Base-by-base conservation (phyloP, 1,140 invertebrate genomes). In the Trichonephila clavata region DNA sequence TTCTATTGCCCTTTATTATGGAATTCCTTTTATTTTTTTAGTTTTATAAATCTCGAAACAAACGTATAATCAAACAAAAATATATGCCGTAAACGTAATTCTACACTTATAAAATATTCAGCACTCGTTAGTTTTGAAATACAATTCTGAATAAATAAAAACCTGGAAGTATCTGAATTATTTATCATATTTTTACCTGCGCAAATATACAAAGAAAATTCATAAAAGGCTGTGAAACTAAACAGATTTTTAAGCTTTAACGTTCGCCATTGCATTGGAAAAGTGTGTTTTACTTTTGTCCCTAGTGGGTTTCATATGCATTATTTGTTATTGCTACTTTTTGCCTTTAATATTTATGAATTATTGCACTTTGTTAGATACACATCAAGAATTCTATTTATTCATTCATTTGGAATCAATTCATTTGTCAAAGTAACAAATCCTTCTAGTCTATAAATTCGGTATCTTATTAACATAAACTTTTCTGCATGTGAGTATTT, bases 81-180 rank as follows among this genome's bases (percentile, higher is more conserved):
- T 50, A 39, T 39, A 13, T 13, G 50, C 10, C 10, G 50, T 10
- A 50, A 50, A 39, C 16, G 32, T 81, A 21, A 81, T 81, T 81
- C 77, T 43, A 39, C 39, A 81, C 10, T 10, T 32, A 18, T 81
- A 43, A 50, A 81, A 81, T 81, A 81, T 81, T 20, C 32, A 81
- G 18, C 6, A 81, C 77, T 81, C 77, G 77, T 81, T 81, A 81
- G 32, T 81, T 81, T 81, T 50, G 77, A 81, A 81, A 39, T 43
- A 20, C 14, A 32, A 14, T 81, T 81, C 16, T 18, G 32, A 50
- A 81, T 24, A 50, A 81, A 81, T 81, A 81, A 50, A 81, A 80
- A 20, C 32, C 32, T 43, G 8, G 24, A 50, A 32, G 3, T 3
- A 27, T 18, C 10, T 81, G 77, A 81, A 81, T 81, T 81, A 81